Conservation (phyloP, 2,113 vertebrate genomes). For the Anguilla rostrata region DNA sequence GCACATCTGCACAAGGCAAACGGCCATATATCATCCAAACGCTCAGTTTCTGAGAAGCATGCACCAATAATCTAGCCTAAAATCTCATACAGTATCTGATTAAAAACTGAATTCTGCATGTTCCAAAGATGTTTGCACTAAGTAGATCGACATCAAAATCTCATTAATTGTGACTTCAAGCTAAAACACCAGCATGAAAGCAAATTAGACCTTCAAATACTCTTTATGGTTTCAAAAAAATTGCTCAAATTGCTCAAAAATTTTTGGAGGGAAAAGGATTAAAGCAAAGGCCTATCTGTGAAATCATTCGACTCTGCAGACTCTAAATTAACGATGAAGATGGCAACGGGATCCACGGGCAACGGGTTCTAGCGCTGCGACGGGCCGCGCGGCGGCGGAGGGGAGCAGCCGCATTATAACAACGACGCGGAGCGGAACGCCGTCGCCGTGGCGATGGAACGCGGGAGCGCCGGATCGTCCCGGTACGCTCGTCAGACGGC, state of each 20-base stretch:
- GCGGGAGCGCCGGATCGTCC: constrained; percentile 42
- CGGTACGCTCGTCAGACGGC: constrained; percentile 40
- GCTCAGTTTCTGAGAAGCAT: too few species aligned
- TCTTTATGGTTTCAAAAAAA: background rate
- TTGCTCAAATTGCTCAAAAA: background rate
- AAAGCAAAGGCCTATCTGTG: background rate
- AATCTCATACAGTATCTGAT: background rate
- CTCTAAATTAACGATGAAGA: background rate
- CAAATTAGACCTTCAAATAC: background rate
- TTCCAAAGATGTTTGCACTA: background rate
- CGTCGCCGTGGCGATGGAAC: background rate
- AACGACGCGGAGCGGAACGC: too few species aligned
- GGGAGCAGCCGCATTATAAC: background rate
- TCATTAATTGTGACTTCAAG: background rate
- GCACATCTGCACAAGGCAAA: too few species aligned
- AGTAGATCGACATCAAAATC: background rate
- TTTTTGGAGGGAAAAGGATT: too few species aligned
- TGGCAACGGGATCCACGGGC: background rate
- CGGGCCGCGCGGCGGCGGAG: background rate
- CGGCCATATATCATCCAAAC: too few species aligned
- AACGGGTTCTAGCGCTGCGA: background rate
- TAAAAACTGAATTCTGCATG: background rate
- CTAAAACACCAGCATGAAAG: background rate
- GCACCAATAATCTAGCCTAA: background rate
- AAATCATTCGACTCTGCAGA: background rate